A percentile compares a stretch with the other conserved stretches of the same genome.
These are phyloP conservation scores for Pteromalus puparum DNA, from an alignment of 1,140 invertebrate species.

Conservation along the genomic window DNA sequence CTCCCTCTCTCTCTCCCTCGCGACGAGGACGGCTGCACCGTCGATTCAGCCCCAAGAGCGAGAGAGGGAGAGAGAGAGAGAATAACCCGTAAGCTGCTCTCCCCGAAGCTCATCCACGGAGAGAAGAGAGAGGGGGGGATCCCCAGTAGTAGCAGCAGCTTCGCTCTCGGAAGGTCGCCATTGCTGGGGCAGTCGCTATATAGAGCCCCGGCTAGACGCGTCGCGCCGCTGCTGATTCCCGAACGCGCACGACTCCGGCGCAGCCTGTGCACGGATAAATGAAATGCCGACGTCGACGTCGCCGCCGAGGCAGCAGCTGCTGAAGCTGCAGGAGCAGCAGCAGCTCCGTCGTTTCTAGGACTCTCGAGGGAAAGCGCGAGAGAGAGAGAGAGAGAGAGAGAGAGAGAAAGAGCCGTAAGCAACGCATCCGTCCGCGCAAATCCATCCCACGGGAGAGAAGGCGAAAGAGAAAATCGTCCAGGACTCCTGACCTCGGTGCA, in stretches of 20 bases:
- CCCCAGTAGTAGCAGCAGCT: neutral
- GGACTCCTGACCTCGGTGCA: neutral
- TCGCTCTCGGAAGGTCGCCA: slow-evolving; percentile 66
- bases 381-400: neutral
- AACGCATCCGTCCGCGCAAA: neutral
- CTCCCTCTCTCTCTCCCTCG: neutral
- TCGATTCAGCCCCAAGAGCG: too few species aligned
- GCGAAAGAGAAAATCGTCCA: neutral
- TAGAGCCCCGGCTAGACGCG: slow-evolving; percentile 46
- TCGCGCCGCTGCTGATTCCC: too few species aligned
- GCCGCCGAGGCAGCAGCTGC: neutral
- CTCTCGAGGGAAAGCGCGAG: neutral
- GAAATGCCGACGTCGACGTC: slow-evolving; percentile 16
- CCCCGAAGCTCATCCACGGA: neutral
- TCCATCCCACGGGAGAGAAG: neutral
- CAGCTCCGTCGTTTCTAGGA: neutral
- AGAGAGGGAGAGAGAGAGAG: neutral
- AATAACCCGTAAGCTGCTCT: neutral
- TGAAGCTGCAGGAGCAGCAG: neutral
- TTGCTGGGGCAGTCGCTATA: slow-evolving; percentile 67
- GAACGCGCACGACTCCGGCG: neutral
- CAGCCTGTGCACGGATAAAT: neutral
- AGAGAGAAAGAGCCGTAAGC: neutral
- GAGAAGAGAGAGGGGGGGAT: slow-evolving; percentile 50
- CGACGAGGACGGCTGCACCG: neutral